Evolutionary conservation across 2,113 vertebrate species (phyloP), one percentile per base, ranked within the genome.

Genomic region (Sorex fumeus): DNA sequence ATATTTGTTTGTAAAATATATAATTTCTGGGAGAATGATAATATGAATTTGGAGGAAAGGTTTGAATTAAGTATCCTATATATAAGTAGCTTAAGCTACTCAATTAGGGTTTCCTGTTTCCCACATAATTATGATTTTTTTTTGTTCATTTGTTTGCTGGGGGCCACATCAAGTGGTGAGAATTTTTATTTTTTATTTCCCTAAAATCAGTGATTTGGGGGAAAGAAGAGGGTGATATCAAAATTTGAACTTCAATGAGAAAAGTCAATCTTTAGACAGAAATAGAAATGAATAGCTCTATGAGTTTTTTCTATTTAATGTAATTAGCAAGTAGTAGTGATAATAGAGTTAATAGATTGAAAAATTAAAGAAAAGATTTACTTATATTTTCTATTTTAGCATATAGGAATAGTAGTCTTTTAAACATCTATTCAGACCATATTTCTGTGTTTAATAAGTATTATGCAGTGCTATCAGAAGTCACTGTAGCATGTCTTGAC

Each of bases 21-120:
- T 85, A 66, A 78, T 89, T 96, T 93, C 77, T 78, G 66, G 30
- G 88, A 87, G 45, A 95, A 91, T 84, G 43, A 30, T 95, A 94
- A 90, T 75, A 90, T 25, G 50, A 84, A 45, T 89, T 91, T 86
- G 32, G 82, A 92, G 66, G 36, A 45, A 91, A 92, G 45, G 19
- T 78, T 30, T 95, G 81, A 16, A 92, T 84, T 91, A 92, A 80
- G 70, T 71, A 92, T 88, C 34, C 32, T 60, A 32, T 79, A 45
- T 77, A 93, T 90, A 81, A 87, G 47, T 88, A 25, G 86, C 72
- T 88, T 88, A 94, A 91, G 43, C 69, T 60, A 94, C 87, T 72
- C 18, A 6, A 60, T 60, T 60, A 60, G 18, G 18, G 15, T 45
- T 95, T 96, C 43, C 69, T 78, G 57, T 21, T 91, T 93, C 47